Percentiles rank a stretch among this genome's conserved stretches.
These are phyloP conservation scores for Chunga burmeisteri DNA, from an alignment of 2,113 vertebrate genomes.

Conservation along the genomic window DNA sequence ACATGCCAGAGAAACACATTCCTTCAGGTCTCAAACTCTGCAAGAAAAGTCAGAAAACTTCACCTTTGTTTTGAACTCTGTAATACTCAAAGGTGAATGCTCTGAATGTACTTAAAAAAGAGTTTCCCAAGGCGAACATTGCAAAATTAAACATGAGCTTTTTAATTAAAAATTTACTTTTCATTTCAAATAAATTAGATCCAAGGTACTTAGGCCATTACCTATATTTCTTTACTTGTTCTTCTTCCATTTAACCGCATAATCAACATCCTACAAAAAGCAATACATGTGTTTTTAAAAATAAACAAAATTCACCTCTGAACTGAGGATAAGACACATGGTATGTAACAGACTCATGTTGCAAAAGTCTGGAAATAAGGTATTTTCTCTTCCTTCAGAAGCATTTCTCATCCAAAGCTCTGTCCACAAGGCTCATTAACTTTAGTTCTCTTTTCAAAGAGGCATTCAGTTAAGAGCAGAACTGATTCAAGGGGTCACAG, in stretches of 20 bases:
- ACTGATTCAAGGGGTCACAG: background rate
- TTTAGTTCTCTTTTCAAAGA: background rate
- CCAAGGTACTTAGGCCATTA: background rate
- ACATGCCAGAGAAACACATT: background rate
- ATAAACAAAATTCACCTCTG: background rate
- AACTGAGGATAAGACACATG: background rate
- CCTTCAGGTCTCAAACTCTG: background rate
- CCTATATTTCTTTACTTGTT: background rate
- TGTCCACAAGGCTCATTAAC: background rate
- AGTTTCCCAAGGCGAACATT: background rate
- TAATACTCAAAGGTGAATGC: background rate
- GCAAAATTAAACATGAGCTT: background rate
- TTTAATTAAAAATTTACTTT: background rate
- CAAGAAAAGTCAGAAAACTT: background rate
- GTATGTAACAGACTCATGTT: background rate
- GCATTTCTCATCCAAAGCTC: background rate
- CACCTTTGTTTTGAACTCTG: background rate
- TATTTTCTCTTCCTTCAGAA: background rate
- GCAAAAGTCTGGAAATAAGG: background rate
- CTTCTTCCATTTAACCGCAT: background rate
- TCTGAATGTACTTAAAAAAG: background rate
- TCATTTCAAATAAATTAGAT: background rate
- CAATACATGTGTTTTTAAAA: background rate
- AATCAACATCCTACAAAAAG: background rate
- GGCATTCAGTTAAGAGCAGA: background rate